Evolutionary conservation across 2,888 invertebrate genomes (phyloP), one percentile per base, ranked within the genome.

Genomic region (Papilio gigon): DNA sequence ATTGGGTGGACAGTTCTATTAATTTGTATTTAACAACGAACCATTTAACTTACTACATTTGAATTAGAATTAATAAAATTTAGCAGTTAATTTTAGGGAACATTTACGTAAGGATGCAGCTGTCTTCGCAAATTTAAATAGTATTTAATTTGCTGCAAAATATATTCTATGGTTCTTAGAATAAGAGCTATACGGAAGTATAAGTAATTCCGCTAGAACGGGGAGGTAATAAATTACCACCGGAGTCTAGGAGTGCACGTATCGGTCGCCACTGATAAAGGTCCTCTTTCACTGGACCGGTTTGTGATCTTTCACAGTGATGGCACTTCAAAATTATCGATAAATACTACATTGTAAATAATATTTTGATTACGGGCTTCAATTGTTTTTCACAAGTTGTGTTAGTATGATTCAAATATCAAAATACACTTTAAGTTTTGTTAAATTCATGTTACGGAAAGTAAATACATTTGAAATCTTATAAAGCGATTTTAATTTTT

Each of bases 191-290:
- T 47, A 53, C 35, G 60, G 44, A 47, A 35, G 62, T 63, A 27
- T 56, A 17, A 37, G n/a, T 37, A 47, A 47, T 47, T 33, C 61
- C 30, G 68, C 66, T 65, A 65, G 68, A 72, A 71, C 80, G 80
- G 86, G 87, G 86, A 85, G 88, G 87, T 85, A 85, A 88, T 89
- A 89, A 89, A 88, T 88, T 87, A 84, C 80, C 75, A 79, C 83
- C 76, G 81, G 84, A 85, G 84, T 86, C 85, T 84, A 85, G 84
- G 81, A 85, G 87, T 84, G 83, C 81, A 82, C 81, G 84, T 88
- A 88, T 89, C 88, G 87, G 84, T 83, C 82, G 84, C 84, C 82
- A 84, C 86, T 84, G 88, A 89, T 88, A 89, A 88, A 88, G 86
- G 86, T 88, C 84, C 84, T 86, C 84, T 85, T 86, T 85, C 78